A percentile compares a stretch with the other conserved stretches of the same genome.
These are phyloP conservation scores for Linurgus olivaceus DNA, from an alignment of 2,797 vertebrate genomes.

Conservation along the genomic window DNA sequence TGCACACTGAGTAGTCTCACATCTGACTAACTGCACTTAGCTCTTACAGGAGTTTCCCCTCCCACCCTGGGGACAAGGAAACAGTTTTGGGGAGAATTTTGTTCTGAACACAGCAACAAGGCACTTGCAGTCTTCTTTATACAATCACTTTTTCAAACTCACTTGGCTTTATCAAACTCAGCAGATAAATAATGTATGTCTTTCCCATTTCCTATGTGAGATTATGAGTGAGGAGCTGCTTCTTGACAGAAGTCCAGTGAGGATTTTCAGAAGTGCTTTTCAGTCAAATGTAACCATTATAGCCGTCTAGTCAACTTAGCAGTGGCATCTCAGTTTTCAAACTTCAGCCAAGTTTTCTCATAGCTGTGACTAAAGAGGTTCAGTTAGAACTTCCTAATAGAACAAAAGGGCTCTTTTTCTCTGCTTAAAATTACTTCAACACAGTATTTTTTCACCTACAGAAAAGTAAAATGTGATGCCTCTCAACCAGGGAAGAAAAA, in stretches of 20 bases:
- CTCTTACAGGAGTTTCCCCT: background rate
- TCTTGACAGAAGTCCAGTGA: conserved; percentile 24
- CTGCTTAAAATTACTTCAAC: background rate
- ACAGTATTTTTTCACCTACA: background rate
- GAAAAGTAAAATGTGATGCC: background rate
- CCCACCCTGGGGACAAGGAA: background rate
- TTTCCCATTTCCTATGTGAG: conserved; percentile 39
- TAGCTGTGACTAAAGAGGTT: background rate
- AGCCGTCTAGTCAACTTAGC: conserved; percentile 18
- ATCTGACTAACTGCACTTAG: background rate
- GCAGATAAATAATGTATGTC: conserved; percentile 35
- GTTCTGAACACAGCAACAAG: background rate
- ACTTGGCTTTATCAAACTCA: background rate
- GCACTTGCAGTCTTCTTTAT: background rate
- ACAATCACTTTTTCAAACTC: background rate
- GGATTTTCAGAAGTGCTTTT: conserved; percentile 43
- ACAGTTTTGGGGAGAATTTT: background rate
- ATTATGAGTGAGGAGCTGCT: conserved; percentile 36
- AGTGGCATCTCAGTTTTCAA: conserved; percentile 41
- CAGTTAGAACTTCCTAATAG: background rate
- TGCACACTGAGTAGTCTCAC: background rate
- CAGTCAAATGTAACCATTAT: conserved; percentile 6
- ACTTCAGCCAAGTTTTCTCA: conserved; percentile 36
- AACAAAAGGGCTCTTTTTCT: conserved; percentile 28
- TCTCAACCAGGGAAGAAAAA: background rate